Evolutionary conservation across 2,113 vertebrate species (phyloP), one percentile per base, ranked within the genome.

Genomic region (Pangasianodon hypophthalmus): DNA sequence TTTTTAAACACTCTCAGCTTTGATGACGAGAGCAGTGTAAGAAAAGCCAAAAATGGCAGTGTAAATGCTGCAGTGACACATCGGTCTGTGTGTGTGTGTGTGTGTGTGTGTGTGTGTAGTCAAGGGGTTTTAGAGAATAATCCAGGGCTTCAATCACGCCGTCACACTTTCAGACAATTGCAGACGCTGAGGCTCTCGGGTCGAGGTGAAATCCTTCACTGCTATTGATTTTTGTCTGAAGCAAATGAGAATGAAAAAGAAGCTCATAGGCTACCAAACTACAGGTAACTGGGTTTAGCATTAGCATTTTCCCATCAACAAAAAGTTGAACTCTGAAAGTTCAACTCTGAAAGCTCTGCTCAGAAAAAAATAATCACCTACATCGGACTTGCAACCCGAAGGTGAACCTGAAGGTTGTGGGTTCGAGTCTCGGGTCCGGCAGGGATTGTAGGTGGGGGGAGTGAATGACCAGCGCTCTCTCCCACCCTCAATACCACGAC

Each of bases 71-170:
- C 54, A 71, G 29, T 54, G 67, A 71, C 26, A 71, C 41, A 29
- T 79, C 37, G 26, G 54, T 86, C 1, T 54, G 3, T 79, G 69
- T 85, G 69, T 86, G 62, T 90, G 41, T 87, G 85, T 90, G 79
- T 75, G 71, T 44, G 69, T 85, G 73, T 83, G 52, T 90, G n/a
- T 88, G 86, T 85, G 69, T 52, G 79, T n/a, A 32, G 48, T 54
- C 29, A 32, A 81, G 48, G 52, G 52, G 80, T 86, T 88, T 81
- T 73, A 8, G 82, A 81, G 88, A 77, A 85, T 62, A 85, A 89
- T 62, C 29, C 16, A 75, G 82, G 46, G 48, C 54, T 77, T 84
- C 67, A 73, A 60, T 84, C 81, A 46, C 37, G 8, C 32, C 64
- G 41, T 88, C 77, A 64, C 80, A 73, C 64, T 50, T 54, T 88